A percentile compares a stretch with the other conserved stretches of the same genome.
phyloP scores from a whole-genome alignment of 2,888 invertebrate species.

The Xanthorhoe designata region DNA sequence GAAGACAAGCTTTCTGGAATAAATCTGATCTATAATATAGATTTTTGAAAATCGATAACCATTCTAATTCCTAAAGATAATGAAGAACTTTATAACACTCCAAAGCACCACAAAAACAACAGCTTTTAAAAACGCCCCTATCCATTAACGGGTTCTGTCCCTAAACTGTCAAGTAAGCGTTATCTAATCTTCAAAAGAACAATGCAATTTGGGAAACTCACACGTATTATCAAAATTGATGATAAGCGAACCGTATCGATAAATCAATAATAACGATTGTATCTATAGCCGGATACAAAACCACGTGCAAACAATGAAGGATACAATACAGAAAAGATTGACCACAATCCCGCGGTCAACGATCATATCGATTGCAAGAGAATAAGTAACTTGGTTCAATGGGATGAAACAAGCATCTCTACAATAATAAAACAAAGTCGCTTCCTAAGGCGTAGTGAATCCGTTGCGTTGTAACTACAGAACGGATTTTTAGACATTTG shows the following conservation, averaged over 20 bases:
- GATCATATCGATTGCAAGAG: not conserved
- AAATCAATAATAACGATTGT: slow-evolving; percentile 31
- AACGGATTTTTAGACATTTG: no score
- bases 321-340: slow-evolving; percentile 45
- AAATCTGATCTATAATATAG: no score
- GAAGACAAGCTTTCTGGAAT: no score
- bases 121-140: not conserved
- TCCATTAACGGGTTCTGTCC: not conserved
- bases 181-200: slow-evolving; percentile 27
- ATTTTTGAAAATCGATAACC: no score
- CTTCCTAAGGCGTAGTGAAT: no score
- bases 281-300: slow-evolving; percentile 46
- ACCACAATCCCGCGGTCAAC: slow-evolving; percentile 56
- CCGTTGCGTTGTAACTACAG: no score
- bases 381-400: slow-evolving; percentile 1
- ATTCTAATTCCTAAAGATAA: no score
- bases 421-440: no score
- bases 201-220: slow-evolving; percentile 21
- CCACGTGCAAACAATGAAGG: slow-evolving; percentile 51
- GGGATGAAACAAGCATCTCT: not conserved
- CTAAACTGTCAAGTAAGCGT: not conserved
- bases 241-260: slow-evolving; percentile 35
- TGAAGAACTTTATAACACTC: no score
- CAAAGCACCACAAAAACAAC: not conserved
- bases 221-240: slow-evolving; percentile 36